Conservation (phyloP, 2,113 vertebrate genomes). For the Misgurnus anguillicaudatus region DNA sequence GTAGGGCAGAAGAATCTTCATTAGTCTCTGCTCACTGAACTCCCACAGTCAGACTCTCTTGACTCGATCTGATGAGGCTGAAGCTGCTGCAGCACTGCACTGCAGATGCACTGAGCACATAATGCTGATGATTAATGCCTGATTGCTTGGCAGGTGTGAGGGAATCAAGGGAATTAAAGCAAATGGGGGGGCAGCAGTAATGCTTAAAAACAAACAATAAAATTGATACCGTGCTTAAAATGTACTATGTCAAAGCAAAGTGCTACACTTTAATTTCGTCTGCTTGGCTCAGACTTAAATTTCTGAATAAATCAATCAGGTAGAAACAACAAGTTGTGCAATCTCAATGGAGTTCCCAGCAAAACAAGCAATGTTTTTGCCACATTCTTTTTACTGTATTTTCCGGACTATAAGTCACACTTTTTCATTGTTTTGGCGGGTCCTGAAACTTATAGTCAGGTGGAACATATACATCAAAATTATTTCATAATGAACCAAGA, state of each 20-base stretch:
- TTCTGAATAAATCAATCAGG: neutral
- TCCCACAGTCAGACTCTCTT: slow-evolving; percentile 12
- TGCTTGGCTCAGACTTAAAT: neutral
- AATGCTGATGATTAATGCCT: slow-evolving; percentile 40
- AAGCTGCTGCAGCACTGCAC: slow-evolving; percentile 21
- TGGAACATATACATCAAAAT: too few species aligned
- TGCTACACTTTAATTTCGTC: neutral
- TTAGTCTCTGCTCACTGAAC: slow-evolving; percentile 28
- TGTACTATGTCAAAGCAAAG: neutral
- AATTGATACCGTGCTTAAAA: slow-evolving; percentile 1
- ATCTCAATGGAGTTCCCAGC: neutral
- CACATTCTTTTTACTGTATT: too few species aligned
- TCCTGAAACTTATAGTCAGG: too few species aligned
- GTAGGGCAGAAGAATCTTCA: slow-evolving; percentile 26
- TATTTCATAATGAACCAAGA: too few species aligned
- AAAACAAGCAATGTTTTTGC: too few species aligned
- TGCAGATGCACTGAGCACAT: slow-evolving; percentile 31
- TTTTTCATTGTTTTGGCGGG: too few species aligned
- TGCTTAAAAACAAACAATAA: slow-evolving; percentile 13
- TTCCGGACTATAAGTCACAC: too few species aligned
- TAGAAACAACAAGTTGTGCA: too few species aligned
- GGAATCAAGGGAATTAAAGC: slow-evolving; percentile 8
- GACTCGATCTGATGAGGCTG: slow-evolving; percentile 8
- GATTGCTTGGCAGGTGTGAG: slow-evolving; percentile 41
- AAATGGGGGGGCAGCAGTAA: neutral